phyloP scores from a whole-genome alignment of 2,113 vertebrate genomes.

The Sinocyclocheilus rhinocerous region DNA sequence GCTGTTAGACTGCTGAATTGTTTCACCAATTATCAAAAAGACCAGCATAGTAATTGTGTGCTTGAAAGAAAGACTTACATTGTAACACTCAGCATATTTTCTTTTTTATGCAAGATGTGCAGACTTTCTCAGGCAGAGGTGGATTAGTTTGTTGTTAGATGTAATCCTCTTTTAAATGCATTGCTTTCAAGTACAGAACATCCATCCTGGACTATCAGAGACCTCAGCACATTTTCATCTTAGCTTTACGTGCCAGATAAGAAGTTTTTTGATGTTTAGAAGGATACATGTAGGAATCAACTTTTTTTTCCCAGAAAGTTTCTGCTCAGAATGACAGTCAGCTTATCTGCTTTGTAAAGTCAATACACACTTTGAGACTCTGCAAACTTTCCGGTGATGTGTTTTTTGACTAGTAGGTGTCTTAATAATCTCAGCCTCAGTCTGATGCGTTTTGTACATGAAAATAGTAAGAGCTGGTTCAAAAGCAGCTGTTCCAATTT shows the following conservation, averaged over 20 bases:
- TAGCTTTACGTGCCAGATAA: not conserved
- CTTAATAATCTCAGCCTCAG: not conserved
- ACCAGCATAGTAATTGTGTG: not conserved
- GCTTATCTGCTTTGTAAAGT: not conserved
- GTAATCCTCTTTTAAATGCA: slow-evolving; percentile 15
- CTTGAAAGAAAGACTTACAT: slow-evolving; percentile 5
- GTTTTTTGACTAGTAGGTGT: not conserved
- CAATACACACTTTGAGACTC: not conserved
- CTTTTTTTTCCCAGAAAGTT: not conserved
- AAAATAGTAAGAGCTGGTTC: not conserved
- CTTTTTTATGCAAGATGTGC: not conserved
- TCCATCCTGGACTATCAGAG: slow-evolving; percentile 19
- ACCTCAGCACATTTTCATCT: slow-evolving; percentile 8
- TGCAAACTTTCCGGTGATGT: not conserved
- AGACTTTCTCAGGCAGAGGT: slow-evolving; percentile 8
- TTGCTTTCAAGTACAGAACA: slow-evolving; percentile 10
- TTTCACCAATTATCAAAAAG: slow-evolving; percentile 12
- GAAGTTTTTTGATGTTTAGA: slow-evolving; percentile 2
- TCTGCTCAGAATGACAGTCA: not conserved
- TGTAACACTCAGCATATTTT: slow-evolving; percentile 20
- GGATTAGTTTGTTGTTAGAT: slow-evolving; percentile 19
- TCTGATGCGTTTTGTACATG: not conserved
- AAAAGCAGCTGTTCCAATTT: not conserved
- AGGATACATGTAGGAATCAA: not conserved
- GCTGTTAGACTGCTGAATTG: not conserved